Evolutionary conservation across 2,797 vertebrate genomes (phyloP).

Genomic region (Numenius phaeopus): DNA sequence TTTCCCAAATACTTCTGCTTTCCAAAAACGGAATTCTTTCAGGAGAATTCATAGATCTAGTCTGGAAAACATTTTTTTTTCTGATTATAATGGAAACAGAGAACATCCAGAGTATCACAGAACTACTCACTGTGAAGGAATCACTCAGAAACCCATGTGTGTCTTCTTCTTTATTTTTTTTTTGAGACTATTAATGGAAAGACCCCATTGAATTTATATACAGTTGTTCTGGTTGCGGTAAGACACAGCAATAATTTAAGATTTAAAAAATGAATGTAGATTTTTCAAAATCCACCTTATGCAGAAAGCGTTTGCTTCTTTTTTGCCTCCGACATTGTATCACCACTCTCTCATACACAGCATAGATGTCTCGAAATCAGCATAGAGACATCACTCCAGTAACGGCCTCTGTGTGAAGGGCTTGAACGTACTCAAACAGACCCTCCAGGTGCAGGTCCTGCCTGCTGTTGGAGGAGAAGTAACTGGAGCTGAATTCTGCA

Average conservation of each 20-base stretch:
- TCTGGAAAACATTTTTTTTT: constrained; percentile 2
- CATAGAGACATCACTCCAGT: not conserved
- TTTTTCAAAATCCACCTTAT: not conserved
- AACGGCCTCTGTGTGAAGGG: not conserved
- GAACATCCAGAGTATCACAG: not conserved
- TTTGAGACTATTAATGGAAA: not conserved
- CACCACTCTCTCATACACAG: not conserved
- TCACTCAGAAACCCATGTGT: not conserved
- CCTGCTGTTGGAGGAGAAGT: not conserved
- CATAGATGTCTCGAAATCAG: not conserved
- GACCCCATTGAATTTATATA: not conserved
- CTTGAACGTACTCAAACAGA: not conserved
- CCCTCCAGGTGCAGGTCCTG: not conserved
- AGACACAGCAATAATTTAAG: not conserved
- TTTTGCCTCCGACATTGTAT: not conserved
- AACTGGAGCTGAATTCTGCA: not conserved
- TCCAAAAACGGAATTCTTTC: not conserved
- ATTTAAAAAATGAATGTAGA: not conserved
- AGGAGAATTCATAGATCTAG: not conserved
- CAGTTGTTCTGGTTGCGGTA: not conserved
- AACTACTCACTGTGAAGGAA: not conserved
- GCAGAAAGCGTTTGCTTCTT: not conserved
- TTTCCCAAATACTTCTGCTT: not conserved
- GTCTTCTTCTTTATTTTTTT: not conserved
- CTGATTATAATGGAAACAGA: not conserved